Percentiles rank a stretch among this genome's conserved stretches.
These are phyloP conservation scores for Fragum fragum DNA, from an alignment of 2,888 invertebrate species.

Conservation along the genomic window DNA sequence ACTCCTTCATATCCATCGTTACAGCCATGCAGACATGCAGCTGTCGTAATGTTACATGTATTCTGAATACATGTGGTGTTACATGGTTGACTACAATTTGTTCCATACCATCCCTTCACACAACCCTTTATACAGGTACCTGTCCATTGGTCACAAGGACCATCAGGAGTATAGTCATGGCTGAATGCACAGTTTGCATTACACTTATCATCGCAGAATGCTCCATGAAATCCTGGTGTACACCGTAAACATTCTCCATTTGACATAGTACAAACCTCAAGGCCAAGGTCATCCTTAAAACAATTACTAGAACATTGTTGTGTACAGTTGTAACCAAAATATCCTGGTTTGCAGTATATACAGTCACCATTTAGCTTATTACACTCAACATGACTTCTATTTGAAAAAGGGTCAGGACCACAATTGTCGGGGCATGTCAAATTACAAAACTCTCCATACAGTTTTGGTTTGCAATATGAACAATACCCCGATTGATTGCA, in stretches of 20 bases:
- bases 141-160: slow-evolving; percentile 42
- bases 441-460: slow-evolving; percentile 45
- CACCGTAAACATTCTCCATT: slow-evolving; percentile 50
- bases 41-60: slow-evolving; percentile 40
- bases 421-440: slow-evolving; percentile 46
- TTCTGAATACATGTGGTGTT: slow-evolving; percentile 42
- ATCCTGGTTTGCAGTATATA: slow-evolving; percentile 12
- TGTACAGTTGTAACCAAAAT: slow-evolving; percentile 17
- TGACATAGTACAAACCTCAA: slow-evolving; percentile 25
- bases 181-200: slow-evolving; percentile 15
- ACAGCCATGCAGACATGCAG: slow-evolving; percentile 48
- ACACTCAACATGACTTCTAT: neutral
- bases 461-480: neutral
- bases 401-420: slow-evolving; percentile 34
- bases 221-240: slow-evolving; percentile 39
- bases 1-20: slow-evolving; percentile 39
- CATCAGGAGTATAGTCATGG: slow-evolving; percentile 3
- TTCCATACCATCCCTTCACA: slow-evolving; percentile 49
- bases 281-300: neutral
- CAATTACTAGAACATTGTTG: neutral
- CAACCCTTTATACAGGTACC: slow-evolving; percentile 50
- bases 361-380: neutral
- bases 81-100: slow-evolving; percentile 41
- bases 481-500: slow-evolving; percentile 15
- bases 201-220: slow-evolving; percentile 28